Percentiles rank a stretch among this genome's conserved stretches.
These are phyloP conservation scores for Petroica traversi DNA, from an alignment of 2,113 vertebrate genomes.

Conservation along the genomic window DNA sequence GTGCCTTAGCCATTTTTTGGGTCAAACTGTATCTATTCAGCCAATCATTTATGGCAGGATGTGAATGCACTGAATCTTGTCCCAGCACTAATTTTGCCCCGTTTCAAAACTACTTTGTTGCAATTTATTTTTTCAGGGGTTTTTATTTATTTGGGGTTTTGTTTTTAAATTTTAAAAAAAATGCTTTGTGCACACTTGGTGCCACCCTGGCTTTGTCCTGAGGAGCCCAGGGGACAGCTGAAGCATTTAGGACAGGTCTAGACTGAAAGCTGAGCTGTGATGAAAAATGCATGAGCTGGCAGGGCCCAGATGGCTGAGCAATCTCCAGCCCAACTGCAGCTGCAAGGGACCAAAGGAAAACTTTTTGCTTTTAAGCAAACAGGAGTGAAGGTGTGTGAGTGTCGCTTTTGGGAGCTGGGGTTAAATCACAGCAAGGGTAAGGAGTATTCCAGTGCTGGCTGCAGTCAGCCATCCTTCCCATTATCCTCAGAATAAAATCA, in stretches of 20 bases:
- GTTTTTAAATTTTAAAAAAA: not conserved
- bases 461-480: fast-evolving
- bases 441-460: not conserved
- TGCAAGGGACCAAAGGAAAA: not conserved
- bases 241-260: not conserved
- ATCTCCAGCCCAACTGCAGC: not conserved
- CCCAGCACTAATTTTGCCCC: not conserved
- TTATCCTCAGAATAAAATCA: not conserved
- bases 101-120: not conserved
- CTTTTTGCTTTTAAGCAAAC: not conserved
- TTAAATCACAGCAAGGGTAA: not conserved
- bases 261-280: not conserved
- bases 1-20: not conserved
- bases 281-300: not conserved
- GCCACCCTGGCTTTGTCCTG: not conserved
- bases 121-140: not conserved
- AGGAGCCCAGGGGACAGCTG: not conserved
- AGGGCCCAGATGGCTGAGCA: not conserved
- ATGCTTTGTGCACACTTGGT: not conserved
- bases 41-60: not conserved
- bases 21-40: not conserved
- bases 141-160: not conserved
- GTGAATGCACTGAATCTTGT: not conserved
- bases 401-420: not conserved
- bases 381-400: not conserved